Base-by-base conservation (phyloP, 2,113 vertebrate genomes). In the Cochlearius cochlearius region DNA sequence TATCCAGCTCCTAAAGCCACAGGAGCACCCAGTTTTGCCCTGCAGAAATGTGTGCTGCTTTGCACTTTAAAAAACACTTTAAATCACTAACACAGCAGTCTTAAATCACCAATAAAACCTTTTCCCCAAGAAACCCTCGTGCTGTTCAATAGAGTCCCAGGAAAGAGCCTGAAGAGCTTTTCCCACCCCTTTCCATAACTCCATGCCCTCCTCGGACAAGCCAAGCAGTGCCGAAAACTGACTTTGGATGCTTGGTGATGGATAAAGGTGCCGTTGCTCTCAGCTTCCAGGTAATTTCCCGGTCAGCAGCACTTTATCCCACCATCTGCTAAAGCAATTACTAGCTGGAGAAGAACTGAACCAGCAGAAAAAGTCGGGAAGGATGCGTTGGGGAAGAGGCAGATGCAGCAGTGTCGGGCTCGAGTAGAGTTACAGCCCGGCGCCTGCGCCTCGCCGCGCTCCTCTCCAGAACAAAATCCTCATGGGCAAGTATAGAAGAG, bases 301-400 rank as follows among this genome's bases (percentile, higher is more conserved):
- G 91, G 78, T 92, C 96, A 92, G 94, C 88, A 92, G 53, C 78
- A 69, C 91, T 88, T 90, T 85, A 96, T 85, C 91, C 93, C 69
- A 74, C 88, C 93, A 88, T 85, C 94, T 95, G 94, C 90, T 74
- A 56, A 71, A 88, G 79, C 78, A 11, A 91, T 90, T 63, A 90
- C 10, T 12, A 87, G 56, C 30, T 2, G 43, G 64, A 94, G 66
- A 89, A 88, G 93, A 72, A 67, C 89, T 83, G 93, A 94, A 77
- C 68, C 71, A 86, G 89, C 94, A 94, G 81, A 90, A 91, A 84
- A 89, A 93, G 55, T 23, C 9, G 23, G 74, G 68, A 64, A 81
- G 77, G 84, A 94, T 60, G 80, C n/a, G 20, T 36, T 11, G 13
- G 81, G 71, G 62, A 73, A n/a, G 59, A 89, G 84, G 75, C 52